Percentiles rank a stretch among this genome's conserved stretches.
Evolutionary conservation across 2,888 invertebrate species (phyloP).

Genomic region (Scrobipalpa costella): DNA sequence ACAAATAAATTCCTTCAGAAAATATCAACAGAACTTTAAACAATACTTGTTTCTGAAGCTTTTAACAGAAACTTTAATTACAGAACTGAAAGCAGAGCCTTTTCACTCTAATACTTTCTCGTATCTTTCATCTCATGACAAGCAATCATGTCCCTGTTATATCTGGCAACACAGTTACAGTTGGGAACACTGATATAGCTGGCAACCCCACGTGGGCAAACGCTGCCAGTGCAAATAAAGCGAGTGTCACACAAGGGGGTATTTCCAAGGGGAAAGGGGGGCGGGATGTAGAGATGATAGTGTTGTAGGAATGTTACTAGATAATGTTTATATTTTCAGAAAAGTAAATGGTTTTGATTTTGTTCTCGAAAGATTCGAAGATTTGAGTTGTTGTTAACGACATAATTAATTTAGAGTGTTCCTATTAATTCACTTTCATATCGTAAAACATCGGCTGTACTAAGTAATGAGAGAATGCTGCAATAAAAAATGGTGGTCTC

Average conservation of each 20-base stretch:
- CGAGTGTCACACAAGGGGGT: slow-evolving; percentile 52
- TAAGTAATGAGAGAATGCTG: too few species aligned
- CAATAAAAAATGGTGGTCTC: too few species aligned
- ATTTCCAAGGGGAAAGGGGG: slow-evolving; percentile 33
- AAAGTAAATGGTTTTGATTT: too few species aligned
- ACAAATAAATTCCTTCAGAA: background rate
- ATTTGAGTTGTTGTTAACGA: too few species aligned
- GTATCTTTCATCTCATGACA: slow-evolving; percentile 12
- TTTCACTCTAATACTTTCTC: background rate
- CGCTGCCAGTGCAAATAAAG: slow-evolving; percentile 64
- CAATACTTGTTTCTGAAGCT: background rate
- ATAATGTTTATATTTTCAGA: too few species aligned
- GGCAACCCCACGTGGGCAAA: slow-evolving; percentile 55
- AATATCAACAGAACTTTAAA: background rate
- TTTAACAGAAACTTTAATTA: slow-evolving; percentile 11
- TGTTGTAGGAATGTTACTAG: too few species aligned
- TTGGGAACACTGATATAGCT: background rate
- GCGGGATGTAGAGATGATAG: slow-evolving; percentile 24
- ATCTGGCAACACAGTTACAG: background rate
- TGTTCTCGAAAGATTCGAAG: too few species aligned
- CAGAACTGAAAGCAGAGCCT: background rate
- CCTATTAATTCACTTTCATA: too few species aligned
- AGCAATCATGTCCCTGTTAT: slow-evolving; percentile 10
- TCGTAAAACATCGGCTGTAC: too few species aligned
- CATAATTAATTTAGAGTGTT: too few species aligned